Evolutionary conservation across 2,888 invertebrate species (phyloP).

Genomic region (Xanthorhoe designata): DNA sequence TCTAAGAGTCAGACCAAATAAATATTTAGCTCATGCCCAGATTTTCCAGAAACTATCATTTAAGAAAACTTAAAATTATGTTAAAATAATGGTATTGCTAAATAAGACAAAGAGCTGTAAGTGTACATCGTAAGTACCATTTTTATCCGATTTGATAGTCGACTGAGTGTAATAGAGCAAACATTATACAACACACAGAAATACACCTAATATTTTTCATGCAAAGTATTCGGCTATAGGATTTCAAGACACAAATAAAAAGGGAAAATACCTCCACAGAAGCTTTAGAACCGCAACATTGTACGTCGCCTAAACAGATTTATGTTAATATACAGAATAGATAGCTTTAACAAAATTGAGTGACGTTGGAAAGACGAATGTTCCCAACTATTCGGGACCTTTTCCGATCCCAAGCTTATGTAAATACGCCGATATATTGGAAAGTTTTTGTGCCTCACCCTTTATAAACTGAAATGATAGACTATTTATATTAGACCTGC

Average conservation of each 20-base stretch:
- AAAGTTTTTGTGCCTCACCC: slow-evolving; percentile 50
- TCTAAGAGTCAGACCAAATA: no score
- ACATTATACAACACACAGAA: neutral
- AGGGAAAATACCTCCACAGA: neutral
- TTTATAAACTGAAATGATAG: slow-evolving; percentile 50
- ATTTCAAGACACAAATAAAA: neutral
- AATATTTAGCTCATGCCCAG: no score
- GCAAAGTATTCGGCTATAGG: neutral
- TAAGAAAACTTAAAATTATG: no score
- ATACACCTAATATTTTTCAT: neutral
- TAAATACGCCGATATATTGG: slow-evolving; percentile 55
- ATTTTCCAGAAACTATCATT: no score
- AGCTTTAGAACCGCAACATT: slow-evolving; percentile 23
- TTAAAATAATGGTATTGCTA: no score
- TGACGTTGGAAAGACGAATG: slow-evolving; percentile 62
- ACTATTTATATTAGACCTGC: slow-evolving; percentile 44
- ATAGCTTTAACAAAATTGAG: slow-evolving; percentile 60
- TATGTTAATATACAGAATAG: slow-evolving; percentile 47
- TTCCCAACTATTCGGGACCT: slow-evolving; percentile 55
- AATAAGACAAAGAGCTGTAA: no score
- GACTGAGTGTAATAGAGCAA: neutral
- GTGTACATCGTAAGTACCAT: no score
- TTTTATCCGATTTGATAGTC: no score
- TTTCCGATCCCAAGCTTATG: slow-evolving; percentile 54
- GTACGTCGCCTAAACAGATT: slow-evolving; percentile 39